Base-by-base conservation (phyloP, 2,888 invertebrate species). In the Xestoiulus laeticollis region DNA sequence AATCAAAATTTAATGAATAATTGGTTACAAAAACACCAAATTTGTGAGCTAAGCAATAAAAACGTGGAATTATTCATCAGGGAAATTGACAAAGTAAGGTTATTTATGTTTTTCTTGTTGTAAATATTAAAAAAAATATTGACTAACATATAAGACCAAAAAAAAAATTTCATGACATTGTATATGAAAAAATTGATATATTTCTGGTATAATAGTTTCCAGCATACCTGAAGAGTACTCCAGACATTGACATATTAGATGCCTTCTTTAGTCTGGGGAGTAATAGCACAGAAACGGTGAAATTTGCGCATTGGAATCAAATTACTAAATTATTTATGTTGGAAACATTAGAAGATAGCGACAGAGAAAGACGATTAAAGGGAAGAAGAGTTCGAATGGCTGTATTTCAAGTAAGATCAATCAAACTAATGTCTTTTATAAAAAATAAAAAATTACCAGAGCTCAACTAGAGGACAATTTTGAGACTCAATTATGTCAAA, bases 281-380 rank as follows among this genome's bases (percentile, higher is more conserved):
- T 48, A 84, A 83, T 30, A 38, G 85, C 30, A 87, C 87, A 10
- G 87, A 87, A 84, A 43, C 83, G 30, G 84, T 85, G 1, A 87
- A 84, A 85, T 87, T 87, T 87, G 87, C 84, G 16, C 84, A 87
- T 30, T 87, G 87, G 87, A 87, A 87, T 22, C 30, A 84, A 84
- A 48, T 87, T 26, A 84, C 43, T 19, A 83, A 48, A 83, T 48
- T 87, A 86, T 86, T 53, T 30, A 44, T 86, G 86, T 8, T 86
- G 53, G 86, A 86, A 30, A 10, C 16, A 19, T 30, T 86, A 14
- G 86, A 86, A 10, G 32, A 86, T 44, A 19, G 26, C 22, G 86
- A 86, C 86, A 48, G 19, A 53, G 48, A 16, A 48, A 22, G 53
- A 32, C 22, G 86, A 44, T 33, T 86, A 53, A 53, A 53, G 32